phyloP scores from a whole-genome alignment of 2,113 vertebrate genomes.

The Pimephales promelas region DNA sequence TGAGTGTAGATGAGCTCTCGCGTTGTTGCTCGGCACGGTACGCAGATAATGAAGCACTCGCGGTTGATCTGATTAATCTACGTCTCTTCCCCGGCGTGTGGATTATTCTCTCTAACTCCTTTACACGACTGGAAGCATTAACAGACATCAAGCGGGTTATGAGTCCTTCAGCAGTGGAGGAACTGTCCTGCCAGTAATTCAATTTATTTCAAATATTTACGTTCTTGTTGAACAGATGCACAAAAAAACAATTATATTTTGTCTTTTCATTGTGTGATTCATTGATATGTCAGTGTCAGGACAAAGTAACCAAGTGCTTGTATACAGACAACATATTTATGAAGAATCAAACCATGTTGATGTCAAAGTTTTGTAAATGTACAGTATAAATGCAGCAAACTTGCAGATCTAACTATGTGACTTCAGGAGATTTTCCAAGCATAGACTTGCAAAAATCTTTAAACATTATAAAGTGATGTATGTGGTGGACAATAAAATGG shows the following conservation, averaged over 20 bases:
- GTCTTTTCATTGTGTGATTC: not conserved
- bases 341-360: not conserved
- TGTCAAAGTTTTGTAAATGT: not conserved
- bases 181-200: not conserved
- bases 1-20: slow-evolving; percentile 64
- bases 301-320: no score
- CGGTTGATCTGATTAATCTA: slow-evolving; percentile 76
- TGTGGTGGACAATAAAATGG: not conserved
- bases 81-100: slow-evolving; percentile 64
- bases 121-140: not conserved
- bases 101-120: slow-evolving; percentile 68
- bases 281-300: not conserved
- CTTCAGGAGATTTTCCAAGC: not conserved
- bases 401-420: not conserved
- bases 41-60: slow-evolving; percentile 74
- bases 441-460: not conserved
- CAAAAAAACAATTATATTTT: not conserved
- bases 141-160: not conserved
- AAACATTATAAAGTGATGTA: not conserved
- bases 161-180: not conserved
- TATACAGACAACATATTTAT: not conserved
- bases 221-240: not conserved
- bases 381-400: not conserved
- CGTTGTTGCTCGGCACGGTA: slow-evolving; percentile 70
- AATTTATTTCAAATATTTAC: not conserved